Percentiles rank a stretch among this genome's conserved stretches.
Evolutionary conservation across 2,113 vertebrate species (phyloP).

Genomic region (Willisornis vidua): DNA sequence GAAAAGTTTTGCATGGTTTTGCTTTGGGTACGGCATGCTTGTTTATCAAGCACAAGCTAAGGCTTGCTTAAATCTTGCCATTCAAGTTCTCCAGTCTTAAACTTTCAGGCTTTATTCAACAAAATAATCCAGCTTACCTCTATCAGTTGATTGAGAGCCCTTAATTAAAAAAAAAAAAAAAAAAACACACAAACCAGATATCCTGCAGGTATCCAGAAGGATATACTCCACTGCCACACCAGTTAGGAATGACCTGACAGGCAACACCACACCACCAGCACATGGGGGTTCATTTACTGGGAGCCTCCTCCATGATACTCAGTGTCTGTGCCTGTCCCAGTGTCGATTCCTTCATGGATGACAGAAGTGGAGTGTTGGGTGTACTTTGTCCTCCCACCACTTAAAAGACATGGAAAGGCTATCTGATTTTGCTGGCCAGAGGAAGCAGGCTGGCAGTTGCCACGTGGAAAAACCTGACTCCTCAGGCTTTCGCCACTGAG

Average conservation of each 20-base stretch:
- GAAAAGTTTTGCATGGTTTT: slow-evolving; percentile 67
- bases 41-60: slow-evolving; percentile 71
- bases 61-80: slow-evolving; percentile 70
- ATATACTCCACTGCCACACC: neutral
- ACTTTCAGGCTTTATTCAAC: slow-evolving; percentile 52
- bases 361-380: neutral
- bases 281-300: neutral
- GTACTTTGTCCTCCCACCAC: neutral
- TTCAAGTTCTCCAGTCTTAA: slow-evolving; percentile 65
- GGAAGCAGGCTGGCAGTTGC: neutral
- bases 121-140: slow-evolving; percentile 45
- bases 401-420: neutral
- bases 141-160: neutral
- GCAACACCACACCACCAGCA: neutral
- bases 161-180: neutral
- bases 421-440: neutral
- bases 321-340: fast-evolving
- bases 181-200: neutral
- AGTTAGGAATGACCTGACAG: neutral
- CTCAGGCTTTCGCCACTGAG: neutral
- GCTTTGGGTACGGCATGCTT: slow-evolving; percentile 65
- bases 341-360: neutral
- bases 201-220: fast-evolving
- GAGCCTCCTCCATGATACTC: fast-evolving
- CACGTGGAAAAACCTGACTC: fast-evolving